Evolutionary conservation across 1,140 invertebrate species (phyloP).

Genomic region (Heliconius himera): DNA sequence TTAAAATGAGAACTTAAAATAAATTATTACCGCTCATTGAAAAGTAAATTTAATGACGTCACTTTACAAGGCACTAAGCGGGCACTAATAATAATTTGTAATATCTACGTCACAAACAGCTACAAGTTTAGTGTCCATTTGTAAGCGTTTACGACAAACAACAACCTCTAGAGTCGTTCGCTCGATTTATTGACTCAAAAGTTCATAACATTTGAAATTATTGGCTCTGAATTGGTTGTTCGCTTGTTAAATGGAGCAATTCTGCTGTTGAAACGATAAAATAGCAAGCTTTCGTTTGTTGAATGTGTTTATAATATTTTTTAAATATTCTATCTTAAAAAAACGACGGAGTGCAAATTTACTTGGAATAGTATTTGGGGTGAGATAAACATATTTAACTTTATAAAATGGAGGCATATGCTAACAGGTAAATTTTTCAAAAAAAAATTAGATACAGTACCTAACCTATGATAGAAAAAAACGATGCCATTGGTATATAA

Average conservation of each 20-base stretch:
- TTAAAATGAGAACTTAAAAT: background rate
- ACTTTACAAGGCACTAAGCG: constrained; percentile 6
- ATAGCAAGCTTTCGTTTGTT: background rate
- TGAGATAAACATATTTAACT: background rate
- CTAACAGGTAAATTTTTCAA: no score
- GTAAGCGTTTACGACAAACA: constrained; percentile 62
- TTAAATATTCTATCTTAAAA: background rate
- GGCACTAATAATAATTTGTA: constrained; percentile 42
- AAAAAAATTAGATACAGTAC: no score
- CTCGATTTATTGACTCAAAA: constrained; percentile 62
- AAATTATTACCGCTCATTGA: background rate
- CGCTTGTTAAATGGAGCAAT: constrained; percentile 20
- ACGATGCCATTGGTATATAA: no score
- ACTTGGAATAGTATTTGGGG: background rate
- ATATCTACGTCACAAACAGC: constrained; percentile 42
- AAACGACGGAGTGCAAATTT: background rate
- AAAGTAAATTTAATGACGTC: constrained; percentile 6
- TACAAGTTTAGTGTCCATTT: constrained; percentile 59
- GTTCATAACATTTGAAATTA: constrained; percentile 56
- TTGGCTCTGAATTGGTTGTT: constrained; percentile 37
- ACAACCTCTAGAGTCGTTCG: constrained; percentile 48
- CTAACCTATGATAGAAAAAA: no score
- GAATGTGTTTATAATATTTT: background rate
- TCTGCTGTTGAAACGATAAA: constrained; percentile 18
- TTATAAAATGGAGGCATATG: background rate